These are phyloP conservation scores for Semotilus atromaculatus DNA, from an alignment of 2,797 vertebrate species.

Conservation along the genomic window DNA sequence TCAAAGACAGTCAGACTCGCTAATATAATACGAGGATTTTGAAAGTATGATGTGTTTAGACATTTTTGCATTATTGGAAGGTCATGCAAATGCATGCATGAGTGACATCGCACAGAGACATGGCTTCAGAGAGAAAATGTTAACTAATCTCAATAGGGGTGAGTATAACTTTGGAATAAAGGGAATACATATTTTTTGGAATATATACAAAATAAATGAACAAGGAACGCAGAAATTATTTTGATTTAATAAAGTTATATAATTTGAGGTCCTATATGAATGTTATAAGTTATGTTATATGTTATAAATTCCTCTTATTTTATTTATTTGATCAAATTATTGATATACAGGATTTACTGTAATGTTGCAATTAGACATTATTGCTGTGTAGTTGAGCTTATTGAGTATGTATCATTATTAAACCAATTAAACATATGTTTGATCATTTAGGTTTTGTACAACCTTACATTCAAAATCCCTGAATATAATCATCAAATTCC, in stretches of 20 bases:
- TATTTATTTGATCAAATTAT: no score
- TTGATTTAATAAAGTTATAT: not conserved
- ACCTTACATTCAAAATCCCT: not conserved
- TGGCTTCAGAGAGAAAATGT: not conserved
- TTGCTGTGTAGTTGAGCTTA: not conserved
- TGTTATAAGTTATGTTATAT: no score
- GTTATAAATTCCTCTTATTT: not conserved
- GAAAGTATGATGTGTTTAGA: not conserved
- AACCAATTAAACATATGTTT: not conserved
- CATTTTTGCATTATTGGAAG: not conserved
- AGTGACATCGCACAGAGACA: not conserved
- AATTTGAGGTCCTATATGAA: not conserved
- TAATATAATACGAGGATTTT: conserved; percentile 4
- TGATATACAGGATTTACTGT: not conserved
- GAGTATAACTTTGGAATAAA: not conserved
- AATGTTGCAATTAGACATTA: not conserved
- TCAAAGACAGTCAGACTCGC: not conserved
- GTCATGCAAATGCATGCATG: not conserved
- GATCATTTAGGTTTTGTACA: not conserved
- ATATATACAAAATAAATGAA: not conserved
- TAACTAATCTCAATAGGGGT: not conserved
- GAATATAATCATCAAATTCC: not conserved
- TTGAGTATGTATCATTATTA: no score
- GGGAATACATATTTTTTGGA: not conserved
- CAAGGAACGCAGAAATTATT: not conserved